A percentile compares a stretch with the other conserved stretches of the same genome.
Conservation (phyloP, 2,888 invertebrate species). For the Poecilobothrus nobilitatus region DNA sequence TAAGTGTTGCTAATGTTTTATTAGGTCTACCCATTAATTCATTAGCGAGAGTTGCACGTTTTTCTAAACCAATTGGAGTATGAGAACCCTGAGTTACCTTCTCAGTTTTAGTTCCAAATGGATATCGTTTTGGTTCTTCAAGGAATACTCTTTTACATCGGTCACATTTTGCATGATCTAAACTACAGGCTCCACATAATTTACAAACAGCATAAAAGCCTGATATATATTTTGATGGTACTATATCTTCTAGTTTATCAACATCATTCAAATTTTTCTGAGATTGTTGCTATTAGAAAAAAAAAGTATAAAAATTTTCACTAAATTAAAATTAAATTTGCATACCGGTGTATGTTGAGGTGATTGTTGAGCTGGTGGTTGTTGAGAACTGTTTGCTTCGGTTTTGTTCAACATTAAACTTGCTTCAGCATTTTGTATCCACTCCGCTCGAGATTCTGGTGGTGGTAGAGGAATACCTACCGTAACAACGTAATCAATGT, state of each 20-base stretch:
- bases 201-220: constrained; percentile 72
- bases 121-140: constrained; percentile 57
- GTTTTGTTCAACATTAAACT: constrained; percentile 36
- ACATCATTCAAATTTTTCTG: constrained; percentile 11
- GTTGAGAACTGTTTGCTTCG: constrained; percentile 16
- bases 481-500: constrained; percentile 72
- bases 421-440: constrained; percentile 42
- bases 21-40: constrained; percentile 23
- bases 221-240: constrained; percentile 55
- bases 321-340: too few relatives aligned
- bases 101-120: constrained; percentile 17
- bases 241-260: constrained; percentile 42
- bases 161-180: constrained; percentile 71
- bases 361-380: constrained; percentile 15
- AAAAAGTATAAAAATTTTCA: constrained; percentile 18
- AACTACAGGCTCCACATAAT: constrained; percentile 69
- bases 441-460: constrained; percentile 40
- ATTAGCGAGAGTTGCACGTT: constrained; percentile 10
- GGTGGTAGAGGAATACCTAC: constrained; percentile 47
- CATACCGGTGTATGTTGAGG: too few relatives aligned
- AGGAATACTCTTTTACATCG: constrained; percentile 62
- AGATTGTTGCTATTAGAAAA: constrained; percentile 34
- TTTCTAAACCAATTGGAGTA: constrained; percentile 16
- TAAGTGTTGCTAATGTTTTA: constrained; percentile 20
- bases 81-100: constrained; percentile 13